Evolutionary conservation across 30 jellyfish, hydroid and myxozoan species (phyloP).

Genomic region (Chrysaora quinquecirrha): DNA sequence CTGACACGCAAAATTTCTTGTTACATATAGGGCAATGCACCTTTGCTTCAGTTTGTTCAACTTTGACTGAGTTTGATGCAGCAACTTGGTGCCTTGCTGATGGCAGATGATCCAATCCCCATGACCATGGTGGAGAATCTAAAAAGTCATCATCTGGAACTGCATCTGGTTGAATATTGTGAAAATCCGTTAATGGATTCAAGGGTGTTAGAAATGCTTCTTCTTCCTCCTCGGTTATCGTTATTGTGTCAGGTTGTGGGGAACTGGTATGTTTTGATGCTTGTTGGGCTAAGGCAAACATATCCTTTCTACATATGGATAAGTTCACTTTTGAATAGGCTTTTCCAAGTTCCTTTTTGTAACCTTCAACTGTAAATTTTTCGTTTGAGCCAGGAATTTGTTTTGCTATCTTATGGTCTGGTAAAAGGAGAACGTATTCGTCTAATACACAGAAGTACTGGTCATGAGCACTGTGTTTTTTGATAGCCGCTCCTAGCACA

Average conservation of each 20-base stretch:
- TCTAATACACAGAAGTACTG: slow-evolving; percentile 18
- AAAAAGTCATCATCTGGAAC: slow-evolving; percentile 7
- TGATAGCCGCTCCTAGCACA: slow-evolving; percentile 12
- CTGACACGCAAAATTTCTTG: not conserved
- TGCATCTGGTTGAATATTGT: not conserved
- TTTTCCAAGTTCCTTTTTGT: slow-evolving; percentile 15
- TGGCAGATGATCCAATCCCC: not conserved
- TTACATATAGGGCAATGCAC: not conserved
- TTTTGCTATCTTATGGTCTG: not conserved
- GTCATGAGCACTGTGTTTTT: slow-evolving; percentile 17
- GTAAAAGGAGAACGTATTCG: slow-evolving; percentile 16
- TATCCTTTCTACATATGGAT: not conserved
- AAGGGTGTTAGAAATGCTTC: no score
- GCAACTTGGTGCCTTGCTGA: not conserved
- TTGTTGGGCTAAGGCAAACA: not conserved
- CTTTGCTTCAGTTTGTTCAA: not conserved
- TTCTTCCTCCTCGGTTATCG: no score
- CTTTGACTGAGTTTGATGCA: not conserved
- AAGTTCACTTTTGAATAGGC: slow-evolving; percentile 1
- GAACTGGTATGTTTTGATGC: no score
- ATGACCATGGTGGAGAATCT: not conserved
- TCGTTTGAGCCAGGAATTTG: slow-evolving; percentile 5
- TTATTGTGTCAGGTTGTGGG: no score
- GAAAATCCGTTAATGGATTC: not conserved
- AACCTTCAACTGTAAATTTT: not conserved